Conservation (phyloP, 2,113 vertebrate species). For the Rhea americana region DNA sequence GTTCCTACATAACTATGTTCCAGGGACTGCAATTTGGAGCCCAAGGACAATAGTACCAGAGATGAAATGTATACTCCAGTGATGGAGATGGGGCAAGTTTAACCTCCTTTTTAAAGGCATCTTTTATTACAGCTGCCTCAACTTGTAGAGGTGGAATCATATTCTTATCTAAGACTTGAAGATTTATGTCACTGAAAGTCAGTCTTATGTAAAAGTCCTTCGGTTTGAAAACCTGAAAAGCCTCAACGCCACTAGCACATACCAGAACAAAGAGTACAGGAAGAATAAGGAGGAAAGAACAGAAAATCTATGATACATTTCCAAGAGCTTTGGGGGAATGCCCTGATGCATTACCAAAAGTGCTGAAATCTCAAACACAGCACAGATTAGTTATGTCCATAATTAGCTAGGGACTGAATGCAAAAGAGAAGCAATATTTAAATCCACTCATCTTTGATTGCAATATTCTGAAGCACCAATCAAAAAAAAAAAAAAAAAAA, state of each 20-base stretch:
- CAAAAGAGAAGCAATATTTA: background rate
- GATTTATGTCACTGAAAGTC: background rate
- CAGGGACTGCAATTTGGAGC: background rate
- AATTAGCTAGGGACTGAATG: background rate
- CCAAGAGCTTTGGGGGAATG: background rate
- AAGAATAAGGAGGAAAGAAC: background rate
- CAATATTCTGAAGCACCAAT: background rate
- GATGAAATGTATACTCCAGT: background rate
- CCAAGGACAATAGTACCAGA: background rate
- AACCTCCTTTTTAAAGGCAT: background rate
- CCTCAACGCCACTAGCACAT: background rate
- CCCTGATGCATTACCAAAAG: background rate
- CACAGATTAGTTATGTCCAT: background rate
- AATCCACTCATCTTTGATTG: background rate
- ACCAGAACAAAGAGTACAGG: background rate
- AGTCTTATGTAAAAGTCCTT: background rate
- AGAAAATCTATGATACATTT: background rate
- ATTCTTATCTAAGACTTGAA: background rate
- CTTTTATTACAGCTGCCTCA: background rate
- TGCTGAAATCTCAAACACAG: background rate
- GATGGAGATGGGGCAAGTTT: background rate
- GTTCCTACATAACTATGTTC: background rate
- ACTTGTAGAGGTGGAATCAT: background rate
- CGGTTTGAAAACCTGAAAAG: background rate
- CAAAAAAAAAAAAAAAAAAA: background rate